phyloP scores from a whole-genome alignment of 37 sponge, comb jelly and placozoan species.

The Corticium candelabrum region DNA sequence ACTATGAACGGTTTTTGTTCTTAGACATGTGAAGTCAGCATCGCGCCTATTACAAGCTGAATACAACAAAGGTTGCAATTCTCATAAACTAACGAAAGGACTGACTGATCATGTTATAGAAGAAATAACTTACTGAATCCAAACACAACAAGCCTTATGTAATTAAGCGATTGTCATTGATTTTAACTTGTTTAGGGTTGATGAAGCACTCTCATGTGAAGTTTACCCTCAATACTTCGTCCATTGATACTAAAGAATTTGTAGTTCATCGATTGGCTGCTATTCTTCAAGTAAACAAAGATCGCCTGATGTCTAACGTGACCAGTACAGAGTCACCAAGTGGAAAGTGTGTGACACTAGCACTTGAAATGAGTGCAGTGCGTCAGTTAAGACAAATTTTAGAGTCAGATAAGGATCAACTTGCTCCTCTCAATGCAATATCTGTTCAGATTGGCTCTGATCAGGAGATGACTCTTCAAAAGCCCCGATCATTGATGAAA shows the following conservation, averaged over 20 bases:
- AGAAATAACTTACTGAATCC: no score
- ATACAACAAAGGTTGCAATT: no score
- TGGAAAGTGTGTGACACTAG: not conserved
- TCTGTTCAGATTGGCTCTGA: not conserved
- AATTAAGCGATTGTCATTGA: no score
- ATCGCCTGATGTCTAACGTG: not conserved
- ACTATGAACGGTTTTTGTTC: slow-evolving; percentile 1
- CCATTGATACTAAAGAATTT: not conserved
- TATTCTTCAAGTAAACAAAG: not conserved
- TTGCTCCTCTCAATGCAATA: not conserved
- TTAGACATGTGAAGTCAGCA: not conserved
- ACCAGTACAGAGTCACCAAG: not conserved
- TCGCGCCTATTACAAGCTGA: no score
- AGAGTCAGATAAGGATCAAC: not conserved
- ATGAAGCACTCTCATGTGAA: not conserved
- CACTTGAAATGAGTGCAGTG: not conserved
- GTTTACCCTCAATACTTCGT: not conserved
- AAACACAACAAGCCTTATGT: no score
- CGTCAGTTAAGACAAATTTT: not conserved
- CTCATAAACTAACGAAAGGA: no score
- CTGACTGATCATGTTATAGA: no score
- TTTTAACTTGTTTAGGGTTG: no score
- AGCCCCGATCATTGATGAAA: not conserved
- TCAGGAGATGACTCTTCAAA: not conserved
- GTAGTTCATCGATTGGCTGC: not conserved